Conservation (phyloP, 2,113 vertebrate genomes). For the Jaculus jaculus region DNA sequence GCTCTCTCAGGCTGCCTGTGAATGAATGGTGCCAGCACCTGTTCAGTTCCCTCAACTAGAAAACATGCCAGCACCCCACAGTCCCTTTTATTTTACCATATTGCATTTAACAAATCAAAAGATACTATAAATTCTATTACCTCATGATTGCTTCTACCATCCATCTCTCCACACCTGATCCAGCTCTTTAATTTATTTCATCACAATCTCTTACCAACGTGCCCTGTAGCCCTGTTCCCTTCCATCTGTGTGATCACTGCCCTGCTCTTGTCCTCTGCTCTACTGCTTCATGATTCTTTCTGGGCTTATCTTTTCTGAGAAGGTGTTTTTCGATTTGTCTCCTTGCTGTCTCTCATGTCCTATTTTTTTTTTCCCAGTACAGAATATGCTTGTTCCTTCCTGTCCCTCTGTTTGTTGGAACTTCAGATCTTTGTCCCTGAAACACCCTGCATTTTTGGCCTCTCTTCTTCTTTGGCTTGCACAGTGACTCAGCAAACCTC, state of each 20-base stretch:
- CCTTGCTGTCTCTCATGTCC: not conserved
- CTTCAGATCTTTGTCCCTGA: not conserved
- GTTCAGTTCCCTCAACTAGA: not conserved
- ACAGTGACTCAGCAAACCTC: not conserved
- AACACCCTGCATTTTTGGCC: not conserved
- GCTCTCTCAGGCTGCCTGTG: not conserved
- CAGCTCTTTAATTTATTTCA: not conserved
- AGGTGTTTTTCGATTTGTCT: not conserved
- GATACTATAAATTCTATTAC: not conserved
- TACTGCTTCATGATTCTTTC: not conserved
- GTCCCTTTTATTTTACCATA: not conserved
- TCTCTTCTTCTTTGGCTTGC: not conserved
- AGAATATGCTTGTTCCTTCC: not conserved
- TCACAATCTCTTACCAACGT: not conserved
- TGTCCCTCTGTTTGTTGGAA: not conserved
- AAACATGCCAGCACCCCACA: not conserved
- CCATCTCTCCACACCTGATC: not conserved
- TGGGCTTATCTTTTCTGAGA: not conserved
- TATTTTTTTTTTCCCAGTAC: not conserved
- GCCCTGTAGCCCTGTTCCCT: not conserved
- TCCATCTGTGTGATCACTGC: not conserved
- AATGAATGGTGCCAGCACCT: not conserved
- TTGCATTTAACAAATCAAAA: not conserved
- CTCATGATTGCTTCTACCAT: not conserved
- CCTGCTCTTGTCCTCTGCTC: not conserved